Base-by-base conservation (phyloP, 2,888 invertebrate genomes). In the Liopterus haemorrhoidalis region DNA sequence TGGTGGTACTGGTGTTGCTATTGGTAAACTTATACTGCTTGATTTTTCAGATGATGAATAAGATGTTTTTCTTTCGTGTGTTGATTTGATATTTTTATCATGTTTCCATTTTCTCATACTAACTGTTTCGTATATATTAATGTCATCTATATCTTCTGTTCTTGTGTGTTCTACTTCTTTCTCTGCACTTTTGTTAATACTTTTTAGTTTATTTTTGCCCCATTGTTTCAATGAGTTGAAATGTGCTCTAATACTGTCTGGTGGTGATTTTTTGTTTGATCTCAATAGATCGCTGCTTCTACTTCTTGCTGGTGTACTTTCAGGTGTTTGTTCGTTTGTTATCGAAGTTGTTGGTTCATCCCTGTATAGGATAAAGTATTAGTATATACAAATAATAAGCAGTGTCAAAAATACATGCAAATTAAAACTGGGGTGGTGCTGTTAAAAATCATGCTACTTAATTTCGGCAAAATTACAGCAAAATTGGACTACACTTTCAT, bases 181-280 rank as follows among this genome's bases (percentile, higher is more conserved):
- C 15, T 73, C 71, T 46, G 75, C 75, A 66, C 79, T 75, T 56
- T 81, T 81, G 60, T 87, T 84, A 61, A 85, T 72, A 64, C 83
- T 73, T 62, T 76, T 78, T 63, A 89, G 73, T 55, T 86, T 76
- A 58, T 79, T 86, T 62, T 82, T 82, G 45, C 89, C 86, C 89
- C 89, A 90, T 62, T 86, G 85, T 65, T 86, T 87, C 44, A 90
- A 69, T 18, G 83, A 82, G 65, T 86, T 85, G 65, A 90, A 84
- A 61, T 85, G 84, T 33, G 82, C 80, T 66, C 74, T 68, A 68
- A 79, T 74, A 56, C 63, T 71, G 56, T 81, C 81, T 35, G 75
- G 72, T 30, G 79, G 74, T 53, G 78, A 76, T 58, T 76, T 74
- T 69, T 79, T 82, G 66, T 79, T 78, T 53, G 59, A 51, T n/a